Evolutionary conservation across 2,888 invertebrate genomes (phyloP), one percentile per base, ranked within the genome.

Genomic region (Synanthedon tipuliformis): DNA sequence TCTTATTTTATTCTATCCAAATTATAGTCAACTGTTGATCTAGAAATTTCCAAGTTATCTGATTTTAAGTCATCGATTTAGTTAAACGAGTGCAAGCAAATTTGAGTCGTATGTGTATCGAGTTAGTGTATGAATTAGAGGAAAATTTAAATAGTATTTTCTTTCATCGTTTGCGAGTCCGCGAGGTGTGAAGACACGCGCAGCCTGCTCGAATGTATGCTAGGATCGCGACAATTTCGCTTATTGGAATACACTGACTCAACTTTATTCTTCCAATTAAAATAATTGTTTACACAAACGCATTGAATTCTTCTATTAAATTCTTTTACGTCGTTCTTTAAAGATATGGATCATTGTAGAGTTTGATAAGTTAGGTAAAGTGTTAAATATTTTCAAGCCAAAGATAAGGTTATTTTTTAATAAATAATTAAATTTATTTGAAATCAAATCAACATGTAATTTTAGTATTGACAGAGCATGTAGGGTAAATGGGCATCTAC

Each of bases 211-310:
- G 54, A 59, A 71, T 62, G 68, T 66, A 65, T 64, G 65, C 65
- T 57, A 61, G 61, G 74, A 79, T 81, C 78, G 81, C 76, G 75
- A 81, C 82, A 79, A 81, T 81, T 81, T 78, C 69, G 74, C 75
- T 75, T 71, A 73, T 78, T 75, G 70, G 73, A 75, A 78, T 78
- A 78, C 75, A 75, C 69, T 68, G 58, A 68, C 71, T 75, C 77
- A 80, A 71, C 70, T 71, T 78, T 76, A 70, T 76, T 70, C 72
- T 64, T 65, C 78, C 81, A 81, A 83, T 81, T 83, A 81, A 80
- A 78, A 77, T 76, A 70, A 73, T 74, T 73, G 69, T 66, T 52
- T 49, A 27, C 63, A 61, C 12, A 23, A 51, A 27, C 48, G 23
- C 18, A 45, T 11, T 15, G 7, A 41, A 52, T 48, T 52, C 13